Percentiles rank a stretch among this genome's conserved stretches.
Conservation (phyloP, 2,113 vertebrate species). For the Microcebus ravelobensis region DNA sequence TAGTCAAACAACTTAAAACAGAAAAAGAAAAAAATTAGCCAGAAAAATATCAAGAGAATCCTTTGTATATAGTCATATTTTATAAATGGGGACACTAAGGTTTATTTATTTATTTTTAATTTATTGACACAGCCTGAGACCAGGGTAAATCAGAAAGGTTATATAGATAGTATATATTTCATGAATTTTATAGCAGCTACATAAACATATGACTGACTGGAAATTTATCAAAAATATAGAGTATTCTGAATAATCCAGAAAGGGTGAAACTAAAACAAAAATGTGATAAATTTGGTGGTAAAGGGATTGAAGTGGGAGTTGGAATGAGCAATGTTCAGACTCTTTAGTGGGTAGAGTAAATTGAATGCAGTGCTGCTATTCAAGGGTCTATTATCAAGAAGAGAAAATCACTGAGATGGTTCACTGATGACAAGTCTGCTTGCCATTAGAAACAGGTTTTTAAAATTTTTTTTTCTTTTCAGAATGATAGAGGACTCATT, state of each 20-base stretch:
- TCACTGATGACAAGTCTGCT: neutral
- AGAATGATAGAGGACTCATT: neutral
- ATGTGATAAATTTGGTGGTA: neutral
- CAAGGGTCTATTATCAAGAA: neutral
- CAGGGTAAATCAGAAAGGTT: neutral
- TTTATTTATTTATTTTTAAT: neutral
- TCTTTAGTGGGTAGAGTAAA: neutral
- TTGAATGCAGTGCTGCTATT: neutral
- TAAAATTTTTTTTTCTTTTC: neutral
- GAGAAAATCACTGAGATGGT: neutral
- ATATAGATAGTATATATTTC: neutral
- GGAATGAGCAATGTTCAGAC: neutral
- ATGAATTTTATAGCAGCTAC: neutral
- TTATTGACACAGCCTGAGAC: neutral
- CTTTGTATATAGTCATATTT: neutral
- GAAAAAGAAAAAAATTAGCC: too few relatives aligned
- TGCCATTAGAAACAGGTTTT: neutral
- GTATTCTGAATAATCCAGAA: neutral
- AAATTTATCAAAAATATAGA: neutral
- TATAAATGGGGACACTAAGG: neutral
- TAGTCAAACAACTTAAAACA: too few relatives aligned
- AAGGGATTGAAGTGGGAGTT: neutral
- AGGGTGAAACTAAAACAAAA: neutral
- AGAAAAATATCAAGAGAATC: neutral
- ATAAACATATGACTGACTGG: neutral